Evolutionary conservation across 1,140 invertebrate genomes (phyloP), one percentile per base, ranked within the genome.

Genomic region (Calephelis nemesis): DNA sequence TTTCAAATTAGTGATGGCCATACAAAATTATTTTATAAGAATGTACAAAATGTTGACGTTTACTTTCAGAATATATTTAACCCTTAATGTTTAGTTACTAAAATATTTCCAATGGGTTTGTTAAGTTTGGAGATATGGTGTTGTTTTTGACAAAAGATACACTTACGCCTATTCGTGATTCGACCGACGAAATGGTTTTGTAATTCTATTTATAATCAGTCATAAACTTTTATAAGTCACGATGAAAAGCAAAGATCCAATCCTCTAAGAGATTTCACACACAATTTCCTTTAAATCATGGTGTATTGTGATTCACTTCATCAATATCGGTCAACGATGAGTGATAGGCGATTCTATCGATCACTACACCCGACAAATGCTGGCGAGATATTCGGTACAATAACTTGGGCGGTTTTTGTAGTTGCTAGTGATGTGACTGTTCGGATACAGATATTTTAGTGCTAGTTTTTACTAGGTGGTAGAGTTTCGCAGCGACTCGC

Each of bases 291-390:
- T 60, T n/a, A 60, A 60, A 60, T 66, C 64, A 66, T 19, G 19
- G 42, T 47, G 30, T 40, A 60, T 60, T 60, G 54, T 60, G 54
- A 60, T 40, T 39, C 54, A 60, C 54, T 60, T 42, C 30, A 62
- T 62, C 63, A 45, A 66, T 62, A 62, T 66, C 48, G 63, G 47
- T 70, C 69, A 63, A 62, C 19, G 63, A 65, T 69, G 68, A 69
- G 54, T 45, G 63, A 69, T 66, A 42, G 65, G 54, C 60, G 58
- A 64, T 48, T 64, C 60, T 62, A 67, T 71, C 69, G 69, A 67
- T 71, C 69, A 67, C 63, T 47, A 30, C 45, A 52, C 48, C 47
- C 50, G 65, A 67, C 69, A 67, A 66, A 67, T 67, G 69, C 66
- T 70, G 45, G 63, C 48, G 63, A 65, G 60, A 65, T 63, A 50